Base-by-base conservation (phyloP, 2,797 vertebrate species). In the Knipowitschia caucasica region DNA sequence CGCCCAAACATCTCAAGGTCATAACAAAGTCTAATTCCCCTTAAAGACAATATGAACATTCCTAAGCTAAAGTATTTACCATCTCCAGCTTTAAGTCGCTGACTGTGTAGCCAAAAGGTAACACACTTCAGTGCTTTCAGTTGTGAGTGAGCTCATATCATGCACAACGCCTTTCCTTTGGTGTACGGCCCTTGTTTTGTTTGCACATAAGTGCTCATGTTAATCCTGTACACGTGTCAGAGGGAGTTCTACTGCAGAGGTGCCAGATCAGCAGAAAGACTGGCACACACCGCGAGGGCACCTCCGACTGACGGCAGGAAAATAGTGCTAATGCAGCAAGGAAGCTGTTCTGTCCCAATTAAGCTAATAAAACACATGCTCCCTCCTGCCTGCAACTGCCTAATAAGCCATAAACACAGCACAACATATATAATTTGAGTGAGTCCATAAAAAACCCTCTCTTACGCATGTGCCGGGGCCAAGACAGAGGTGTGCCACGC, bases 321-420 rank as follows among this genome's bases (percentile, higher is more conserved):
- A 89, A 86, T 84, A 76, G 74, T 82, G 84, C 83, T 80, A 86
- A 89, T 87, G 81, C 85, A 86, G 81, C 82, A 83, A 77, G 80
- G 84, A 86, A 82, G 76, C 80, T 79, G 80, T 87, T 87, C 77
- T 81, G 78, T 82, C 78, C 78, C 81, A 86, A 86, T 87, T 83
- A 88, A 87, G 75, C 79, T 80, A 84, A 84, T 86, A 84, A 90
- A 88, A 86, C 78, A 76, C 73, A 72, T 65, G 72, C 77, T 81
- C 73, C 67, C 77, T 71, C 69, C 78, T 78, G 64, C 74, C 74
- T 70, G 73, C 75, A 86, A 81, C 80, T 80, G 80, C 80, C 79
- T 83, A 82, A 88, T 85, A 83, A 86, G 82, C 80, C 80, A 82
- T 88, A 85, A 88, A 88, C 83, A 85, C 82, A 78, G 79, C 75